phyloP scores from a whole-genome alignment of 2,888 invertebrate species.

The Mythimna vitellina region DNA sequence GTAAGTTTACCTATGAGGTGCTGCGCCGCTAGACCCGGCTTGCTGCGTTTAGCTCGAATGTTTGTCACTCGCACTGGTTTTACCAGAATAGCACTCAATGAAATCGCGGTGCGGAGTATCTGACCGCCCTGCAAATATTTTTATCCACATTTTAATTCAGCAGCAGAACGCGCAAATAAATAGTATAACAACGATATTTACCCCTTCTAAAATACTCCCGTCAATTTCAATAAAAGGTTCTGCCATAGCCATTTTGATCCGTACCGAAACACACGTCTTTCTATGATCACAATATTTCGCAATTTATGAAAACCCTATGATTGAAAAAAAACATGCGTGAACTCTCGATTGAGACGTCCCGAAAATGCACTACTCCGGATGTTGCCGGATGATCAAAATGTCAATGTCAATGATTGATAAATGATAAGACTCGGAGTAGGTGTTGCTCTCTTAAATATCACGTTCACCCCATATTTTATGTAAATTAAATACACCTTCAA shows the following conservation, averaged over 20 bases:
- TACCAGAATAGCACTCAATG: conserved; percentile 94
- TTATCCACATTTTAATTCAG: conserved; percentile 15
- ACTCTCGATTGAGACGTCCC: neutral
- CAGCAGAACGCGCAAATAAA: neutral
- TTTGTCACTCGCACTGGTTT: conserved; percentile 94
- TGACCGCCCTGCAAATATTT: conserved; percentile 94
- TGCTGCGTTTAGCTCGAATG: conserved; percentile 95
- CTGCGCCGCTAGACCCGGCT: conserved; percentile 96
- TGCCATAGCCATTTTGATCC: conserved; percentile 75
- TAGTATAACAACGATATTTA: conserved; percentile 78
- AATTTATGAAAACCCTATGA: neutral
- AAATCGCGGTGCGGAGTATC: conserved; percentile 95
- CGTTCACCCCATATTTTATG: neutral
- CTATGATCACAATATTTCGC: conserved; percentile 25
- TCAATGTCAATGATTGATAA: conserved; percentile 29
- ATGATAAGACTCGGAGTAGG: neutral
- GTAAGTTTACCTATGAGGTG: conserved; percentile 93
- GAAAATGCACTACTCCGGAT: conserved; percentile 4
- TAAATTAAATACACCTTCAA: neutral
- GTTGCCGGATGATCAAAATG: conserved; percentile 29
- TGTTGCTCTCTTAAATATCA: neutral
- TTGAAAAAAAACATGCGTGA: conserved; percentile 5
- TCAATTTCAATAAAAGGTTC: conserved; percentile 91
- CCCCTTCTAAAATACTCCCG: conserved; percentile 95
- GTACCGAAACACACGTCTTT: neutral